Conservation (phyloP, 1,140 invertebrate genomes). For the Ganaspis sp. region DNA sequence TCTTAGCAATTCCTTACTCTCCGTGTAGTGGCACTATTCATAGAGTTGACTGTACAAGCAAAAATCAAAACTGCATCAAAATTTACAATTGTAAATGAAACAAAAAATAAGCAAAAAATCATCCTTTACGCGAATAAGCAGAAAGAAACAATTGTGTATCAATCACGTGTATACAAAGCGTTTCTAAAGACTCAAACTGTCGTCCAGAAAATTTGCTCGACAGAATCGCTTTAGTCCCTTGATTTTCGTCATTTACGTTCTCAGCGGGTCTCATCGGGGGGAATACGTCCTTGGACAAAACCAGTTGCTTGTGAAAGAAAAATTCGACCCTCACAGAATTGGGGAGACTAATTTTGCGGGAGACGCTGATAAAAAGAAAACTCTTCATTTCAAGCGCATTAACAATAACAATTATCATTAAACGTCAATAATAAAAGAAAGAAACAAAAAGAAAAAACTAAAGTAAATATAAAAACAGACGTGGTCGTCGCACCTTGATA, state of each 20-base stretch:
- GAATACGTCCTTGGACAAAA: constrained; percentile 20
- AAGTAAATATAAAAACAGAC: constrained; percentile 17
- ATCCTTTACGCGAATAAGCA: too few relatives aligned
- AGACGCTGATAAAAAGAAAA: background rate
- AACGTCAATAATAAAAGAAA: background rate
- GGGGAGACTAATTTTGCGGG: constrained; percentile 3
- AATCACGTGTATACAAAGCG: background rate
- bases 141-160: background rate
- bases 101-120: too few relatives aligned
- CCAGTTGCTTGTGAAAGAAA: constrained; percentile 24
- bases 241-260: constrained; percentile 18
- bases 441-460: background rate
- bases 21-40: too few relatives aligned
- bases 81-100: too few relatives aligned
- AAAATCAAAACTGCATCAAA: too few relatives aligned
- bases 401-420: too few relatives aligned
- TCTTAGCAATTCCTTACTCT: too few relatives aligned
- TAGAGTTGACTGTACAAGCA: too few relatives aligned
- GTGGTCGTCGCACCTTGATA: constrained; percentile 8
- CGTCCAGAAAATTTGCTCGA: background rate
- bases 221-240: background rate
- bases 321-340: background rate
- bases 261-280: background rate
- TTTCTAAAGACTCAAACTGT: constrained; percentile 14
- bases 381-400: background rate